phyloP scores from a whole-genome alignment of 2,888 invertebrate genomes.

The Elysia crispata region DNA sequence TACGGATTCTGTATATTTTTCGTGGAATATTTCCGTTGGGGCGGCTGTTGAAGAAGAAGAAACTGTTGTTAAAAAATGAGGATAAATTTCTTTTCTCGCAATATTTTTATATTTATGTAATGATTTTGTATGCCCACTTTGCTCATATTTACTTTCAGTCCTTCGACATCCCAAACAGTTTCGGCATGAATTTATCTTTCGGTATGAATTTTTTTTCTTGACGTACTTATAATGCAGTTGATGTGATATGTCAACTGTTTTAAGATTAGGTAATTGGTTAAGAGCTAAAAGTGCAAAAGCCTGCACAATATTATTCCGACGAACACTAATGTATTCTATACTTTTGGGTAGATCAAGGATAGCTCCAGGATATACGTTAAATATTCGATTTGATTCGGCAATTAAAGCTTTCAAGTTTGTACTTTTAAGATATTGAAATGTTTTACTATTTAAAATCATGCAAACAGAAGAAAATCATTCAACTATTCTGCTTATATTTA shows the following conservation, averaged over 20 bases:
- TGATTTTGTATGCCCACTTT: too few relatives aligned
- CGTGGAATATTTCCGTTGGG: too few relatives aligned
- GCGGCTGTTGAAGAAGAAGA: too few relatives aligned
- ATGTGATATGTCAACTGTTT: background rate
- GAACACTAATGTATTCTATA: background rate
- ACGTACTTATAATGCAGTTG: background rate
- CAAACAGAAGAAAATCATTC: too few relatives aligned
- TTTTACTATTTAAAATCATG: background rate
- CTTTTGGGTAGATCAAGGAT: background rate
- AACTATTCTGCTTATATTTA: background rate
- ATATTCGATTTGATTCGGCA: background rate
- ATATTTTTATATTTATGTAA: too few relatives aligned
- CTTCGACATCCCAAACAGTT: background rate
- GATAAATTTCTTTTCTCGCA: too few relatives aligned
- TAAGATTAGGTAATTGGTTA: background rate
- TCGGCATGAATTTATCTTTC: background rate
- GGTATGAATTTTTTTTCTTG: background rate
- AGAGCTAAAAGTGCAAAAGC: background rate
- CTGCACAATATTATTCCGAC: background rate
- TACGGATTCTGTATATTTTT: too few relatives aligned
- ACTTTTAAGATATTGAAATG: slow-evolving; percentile 1
- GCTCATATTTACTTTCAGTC: too few relatives aligned
- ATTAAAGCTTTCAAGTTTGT: background rate
- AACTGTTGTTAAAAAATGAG: background rate
- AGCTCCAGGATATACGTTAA: background rate